These are phyloP conservation scores for Erythrocercus mccallii DNA, from an alignment of 2,113 vertebrate species.

Conservation along the genomic window DNA sequence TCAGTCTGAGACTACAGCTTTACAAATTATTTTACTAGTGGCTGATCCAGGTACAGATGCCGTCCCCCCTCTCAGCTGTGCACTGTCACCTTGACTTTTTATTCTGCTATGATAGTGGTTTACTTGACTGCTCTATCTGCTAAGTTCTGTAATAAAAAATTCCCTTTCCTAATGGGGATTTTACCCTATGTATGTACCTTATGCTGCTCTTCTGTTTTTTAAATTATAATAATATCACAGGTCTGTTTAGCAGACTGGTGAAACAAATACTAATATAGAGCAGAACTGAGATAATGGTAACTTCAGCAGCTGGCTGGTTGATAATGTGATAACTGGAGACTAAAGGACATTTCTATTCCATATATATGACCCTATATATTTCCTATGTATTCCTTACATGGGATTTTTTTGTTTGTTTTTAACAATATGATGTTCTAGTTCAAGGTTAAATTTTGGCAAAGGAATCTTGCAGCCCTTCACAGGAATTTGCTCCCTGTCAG, in stretches of 20 bases:
- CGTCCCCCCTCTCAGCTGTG: not conserved
- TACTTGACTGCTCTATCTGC: not conserved
- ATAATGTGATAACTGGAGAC: not conserved
- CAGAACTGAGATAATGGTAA: not conserved
- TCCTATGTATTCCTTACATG: not conserved
- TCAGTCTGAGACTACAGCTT: not conserved
- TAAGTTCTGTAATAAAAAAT: not conserved
- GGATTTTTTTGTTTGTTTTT: not conserved
- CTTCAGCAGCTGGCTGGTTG: not conserved
- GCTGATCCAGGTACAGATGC: not conserved
- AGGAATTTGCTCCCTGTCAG: not conserved
- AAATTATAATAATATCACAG: not conserved
- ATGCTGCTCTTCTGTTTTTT: not conserved
- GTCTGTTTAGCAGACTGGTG: not conserved
- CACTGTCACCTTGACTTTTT: not conserved
- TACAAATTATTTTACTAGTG: not conserved
- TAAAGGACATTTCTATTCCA: not conserved
- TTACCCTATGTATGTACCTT: not conserved
- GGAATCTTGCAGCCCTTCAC: not conserved
- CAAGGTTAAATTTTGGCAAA: not conserved
- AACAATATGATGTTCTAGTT: not conserved
- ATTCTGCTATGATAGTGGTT: not conserved
- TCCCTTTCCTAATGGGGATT: not conserved
- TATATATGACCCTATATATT: not conserved
- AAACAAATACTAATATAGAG: not conserved